Base-by-base conservation (phyloP, 2,797 vertebrate species). In the Scarus forsteni region DNA sequence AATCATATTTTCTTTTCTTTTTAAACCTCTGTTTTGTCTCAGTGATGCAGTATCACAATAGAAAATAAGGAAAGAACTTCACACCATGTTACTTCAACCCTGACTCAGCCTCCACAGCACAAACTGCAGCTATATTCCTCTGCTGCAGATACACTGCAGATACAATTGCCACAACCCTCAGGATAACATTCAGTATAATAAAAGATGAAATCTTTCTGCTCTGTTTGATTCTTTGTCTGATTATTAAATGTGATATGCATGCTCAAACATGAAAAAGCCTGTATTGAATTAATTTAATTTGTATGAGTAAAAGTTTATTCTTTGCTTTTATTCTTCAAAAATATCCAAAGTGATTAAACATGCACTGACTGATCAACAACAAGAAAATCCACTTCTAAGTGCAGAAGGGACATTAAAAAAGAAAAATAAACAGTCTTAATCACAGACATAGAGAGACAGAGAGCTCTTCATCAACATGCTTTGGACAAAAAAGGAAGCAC, bases 401-500 rank as follows among this genome's bases (percentile, higher is more conserved):
- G 35, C n/a, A 19, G 10, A 38, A 49, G 53, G 40, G 16, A 44
- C 39, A 12, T 10, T 19, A 63, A 40, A 44, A n/a, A 19, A 65
- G 1, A 52, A 10, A 56, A 52, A 45, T n/a, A 73, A 36, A 18
- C 8, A n/a, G 7, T 48, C 34, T 8, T 18, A 19, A 15, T 57
- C 43, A 42, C 16, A 7, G 34, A 13, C 16, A 49, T 16, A 60
- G 10, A 45, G n/a, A 56, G 18, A 15, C 8, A 9, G 38, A 50
- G 49, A 16, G 38, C 38, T 7, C 38, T 9, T 46, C 14, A n/a
- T 18, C 36, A 11, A 70, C 57, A 36, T 77, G 65, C 57, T 7
- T 70, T 85, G 77, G 18, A 49, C 85, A 57, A 77, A 87, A 67
- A 87, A 87, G 85, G 80, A 79, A 79, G 49, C 1, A n/a, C 10